Evolutionary conservation across 2,797 vertebrate genomes (phyloP).

Genomic region (Falco naumanni): DNA sequence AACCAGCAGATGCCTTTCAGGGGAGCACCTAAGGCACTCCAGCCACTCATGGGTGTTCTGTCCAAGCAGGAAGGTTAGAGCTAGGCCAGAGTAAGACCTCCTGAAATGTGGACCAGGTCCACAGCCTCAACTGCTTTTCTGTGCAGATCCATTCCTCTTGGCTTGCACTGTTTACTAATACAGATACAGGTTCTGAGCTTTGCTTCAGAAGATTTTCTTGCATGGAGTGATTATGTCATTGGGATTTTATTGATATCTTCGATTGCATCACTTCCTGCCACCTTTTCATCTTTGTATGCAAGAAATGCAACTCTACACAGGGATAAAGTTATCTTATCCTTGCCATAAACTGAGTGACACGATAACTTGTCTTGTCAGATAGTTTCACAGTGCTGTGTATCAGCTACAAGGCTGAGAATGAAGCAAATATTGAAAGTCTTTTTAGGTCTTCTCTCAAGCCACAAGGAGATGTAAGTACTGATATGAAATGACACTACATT

Average conservation of each 20-base stretch:
- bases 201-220: background rate
- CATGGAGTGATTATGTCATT: background rate
- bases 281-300: constrained; percentile 10
- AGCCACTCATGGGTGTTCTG: background rate
- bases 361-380: constrained; percentile 36
- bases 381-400: constrained; percentile 7
- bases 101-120: background rate
- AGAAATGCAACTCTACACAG: background rate
- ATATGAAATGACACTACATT: constrained; percentile 47
- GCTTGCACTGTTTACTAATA: background rate
- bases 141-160: background rate
- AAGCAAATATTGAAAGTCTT: constrained; percentile 11
- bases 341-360: background rate
- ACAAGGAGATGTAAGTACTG: constrained; percentile 23
- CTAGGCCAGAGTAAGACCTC: background rate
- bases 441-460: constrained; percentile 38
- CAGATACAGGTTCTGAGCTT: background rate
- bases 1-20: background rate
- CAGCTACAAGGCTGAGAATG: constrained; percentile 20
- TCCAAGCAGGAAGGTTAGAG: background rate
- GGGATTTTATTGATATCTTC: background rate
- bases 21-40: background rate
- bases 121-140: background rate
- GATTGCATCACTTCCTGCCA: background rate
- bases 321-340: constrained; percentile 27